Base-by-base conservation (phyloP, 2,797 vertebrate species). In the Dendrocincla fuliginosa region DNA sequence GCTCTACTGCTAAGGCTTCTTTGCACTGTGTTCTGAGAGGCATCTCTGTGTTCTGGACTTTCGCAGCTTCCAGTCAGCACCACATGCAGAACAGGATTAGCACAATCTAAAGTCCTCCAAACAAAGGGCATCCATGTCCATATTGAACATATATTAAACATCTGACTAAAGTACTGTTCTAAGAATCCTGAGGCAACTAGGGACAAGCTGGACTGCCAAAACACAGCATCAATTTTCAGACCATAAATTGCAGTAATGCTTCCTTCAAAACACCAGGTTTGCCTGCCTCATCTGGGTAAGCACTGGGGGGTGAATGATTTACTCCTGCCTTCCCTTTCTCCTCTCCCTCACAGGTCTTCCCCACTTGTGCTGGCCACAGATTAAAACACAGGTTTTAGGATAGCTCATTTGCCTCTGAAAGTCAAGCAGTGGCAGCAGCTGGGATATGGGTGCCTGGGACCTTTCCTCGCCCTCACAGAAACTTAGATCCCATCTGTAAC, bases 401-500 rank as follows among this genome's bases (percentile, higher is more conserved):
- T 28, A 61, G 35, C 53, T 87, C 64, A 50, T 75, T 85, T 57
- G 50, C 19, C 44, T 83, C 73, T 87, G 33, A 53, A 80, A 78
- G 61, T 33, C 79, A 87, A 67, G 28, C 47, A 80, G 56, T 22
- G 23, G 68, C 49, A 86, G 69, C 91, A 91, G 84, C 87, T 81
- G 93, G 55, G 30, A 76, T 37, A 57, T 32, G 35, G 55, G 47
- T 75, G 42, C 13, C 39, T 53, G 71, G 64, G 65, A 88, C 35
- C 73, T 94, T 57, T 86, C 46, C 56, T 28, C 41, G 73, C 65
- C 69, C 82, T 96, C 57, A 32, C 19, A 71, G 69, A 71, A 89
- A 84, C 30, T 81, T 64, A 93, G 76, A 92, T 91, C 57, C 42
- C 65, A 79, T 86, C 65, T 88, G 95, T 84, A 96, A 97, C 37